A percentile compares a stretch with the other conserved stretches of the same genome.
Evolutionary conservation across 1,140 invertebrate species (phyloP).

Genomic region (Galleria mellonella): DNA sequence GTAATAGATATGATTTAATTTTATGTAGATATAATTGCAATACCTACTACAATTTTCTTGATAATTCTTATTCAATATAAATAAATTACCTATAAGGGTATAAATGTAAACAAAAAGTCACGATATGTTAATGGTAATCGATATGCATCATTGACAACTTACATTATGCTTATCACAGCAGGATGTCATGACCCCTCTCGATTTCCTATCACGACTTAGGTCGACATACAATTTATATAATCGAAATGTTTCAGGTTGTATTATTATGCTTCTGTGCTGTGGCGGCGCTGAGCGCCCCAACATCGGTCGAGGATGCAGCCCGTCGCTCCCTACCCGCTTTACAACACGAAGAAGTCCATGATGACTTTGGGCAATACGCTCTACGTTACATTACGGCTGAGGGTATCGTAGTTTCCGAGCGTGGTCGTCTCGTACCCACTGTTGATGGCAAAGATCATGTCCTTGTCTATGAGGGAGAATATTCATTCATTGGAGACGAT

Average conservation of each 20-base stretch:
- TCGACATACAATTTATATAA: too few relatives aligned
- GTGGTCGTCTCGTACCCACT: conserved; percentile 23
- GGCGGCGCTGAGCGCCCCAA: neutral
- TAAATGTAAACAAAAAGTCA: too few relatives aligned
- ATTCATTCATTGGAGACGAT: conserved; percentile 23
- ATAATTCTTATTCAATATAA: too few relatives aligned
- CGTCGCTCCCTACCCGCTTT: conserved; percentile 5
- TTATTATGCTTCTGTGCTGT: neutral
- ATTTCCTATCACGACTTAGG: too few relatives aligned
- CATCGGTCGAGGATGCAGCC: neutral
- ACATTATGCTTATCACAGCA: too few relatives aligned
- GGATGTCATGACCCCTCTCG: too few relatives aligned
- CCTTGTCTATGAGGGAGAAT: conserved; percentile 25
- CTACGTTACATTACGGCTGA: conserved; percentile 32
- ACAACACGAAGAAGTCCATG: conserved; percentile 5
- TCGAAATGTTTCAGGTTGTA: neutral
- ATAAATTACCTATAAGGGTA: too few relatives aligned
- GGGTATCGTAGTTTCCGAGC: conserved; percentile 26
- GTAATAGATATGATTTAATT: too few relatives aligned
- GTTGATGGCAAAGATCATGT: conserved; percentile 22
- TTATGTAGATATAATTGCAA: too few relatives aligned
- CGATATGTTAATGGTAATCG: too few relatives aligned
- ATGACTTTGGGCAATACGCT: conserved; percentile 22
- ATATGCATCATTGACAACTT: too few relatives aligned
- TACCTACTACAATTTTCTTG: neutral